These are phyloP conservation scores for Hippocampus comes DNA, from an alignment of 2,113 vertebrate species.

Conservation along the genomic window DNA sequence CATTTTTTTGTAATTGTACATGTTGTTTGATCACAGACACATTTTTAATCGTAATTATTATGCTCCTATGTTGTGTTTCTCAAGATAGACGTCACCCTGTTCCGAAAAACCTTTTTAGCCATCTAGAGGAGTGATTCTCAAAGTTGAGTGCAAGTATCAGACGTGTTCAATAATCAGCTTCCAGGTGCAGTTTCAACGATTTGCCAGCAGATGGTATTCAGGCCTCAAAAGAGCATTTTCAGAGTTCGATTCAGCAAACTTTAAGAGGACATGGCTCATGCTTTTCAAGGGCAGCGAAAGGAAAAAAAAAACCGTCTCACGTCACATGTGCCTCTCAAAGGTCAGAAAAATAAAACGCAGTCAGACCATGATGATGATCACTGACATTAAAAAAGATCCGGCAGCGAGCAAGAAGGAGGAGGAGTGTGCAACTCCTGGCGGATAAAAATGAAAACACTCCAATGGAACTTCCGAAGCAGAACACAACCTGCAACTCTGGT, in stretches of 20 bases:
- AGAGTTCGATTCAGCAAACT: neutral
- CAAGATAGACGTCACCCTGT: no score
- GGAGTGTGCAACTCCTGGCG: neutral
- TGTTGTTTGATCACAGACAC: no score
- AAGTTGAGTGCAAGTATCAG: no score
- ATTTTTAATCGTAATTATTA: no score
- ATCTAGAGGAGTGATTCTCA: no score
- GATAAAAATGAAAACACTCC: neutral
- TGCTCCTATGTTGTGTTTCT: no score
- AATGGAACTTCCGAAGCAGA: neutral
- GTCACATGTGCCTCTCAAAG: neutral
- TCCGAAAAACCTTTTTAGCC: no score
- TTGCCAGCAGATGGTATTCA: constrained; percentile 50
- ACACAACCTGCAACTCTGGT: neutral
- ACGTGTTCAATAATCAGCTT: neutral
- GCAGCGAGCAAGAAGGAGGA: neutral
- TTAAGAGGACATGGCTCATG: no score
- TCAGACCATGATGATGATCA: neutral
- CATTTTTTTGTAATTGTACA: no score
- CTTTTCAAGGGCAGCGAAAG: no score
- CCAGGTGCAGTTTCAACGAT: constrained; percentile 21
- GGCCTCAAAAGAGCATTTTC: constrained; percentile 23
- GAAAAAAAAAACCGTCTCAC: no score
- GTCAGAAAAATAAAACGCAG: constrained; percentile 9
- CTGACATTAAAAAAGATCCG: neutral